phyloP scores from a whole-genome alignment of 2,113 vertebrate genomes.

The Ophthalmolycus amberensis region DNA sequence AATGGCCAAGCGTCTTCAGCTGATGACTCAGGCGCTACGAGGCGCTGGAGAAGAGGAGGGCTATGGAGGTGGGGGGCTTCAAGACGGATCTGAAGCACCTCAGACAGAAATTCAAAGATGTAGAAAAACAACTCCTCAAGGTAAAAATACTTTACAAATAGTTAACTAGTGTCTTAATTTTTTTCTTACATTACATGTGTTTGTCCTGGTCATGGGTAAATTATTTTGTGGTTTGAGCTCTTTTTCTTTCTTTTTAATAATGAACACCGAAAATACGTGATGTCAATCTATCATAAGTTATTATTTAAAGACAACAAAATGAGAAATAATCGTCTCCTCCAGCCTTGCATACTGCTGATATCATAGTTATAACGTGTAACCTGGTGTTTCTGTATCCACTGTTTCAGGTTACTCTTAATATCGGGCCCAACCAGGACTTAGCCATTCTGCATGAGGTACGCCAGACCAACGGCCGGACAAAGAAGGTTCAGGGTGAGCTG shows the following conservation, averaged over 20 bases:
- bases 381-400: background rate
- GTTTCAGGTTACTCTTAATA: conserved; percentile 85
- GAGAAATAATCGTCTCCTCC: background rate
- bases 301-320: conserved; percentile 1
- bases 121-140: conserved; percentile 94
- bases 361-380: background rate
- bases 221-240: background rate
- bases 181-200: background rate
- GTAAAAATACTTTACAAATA: conserved; percentile 71
- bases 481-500: conserved; percentile 91
- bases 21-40: conserved; percentile 92
- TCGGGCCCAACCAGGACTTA: conserved; percentile 91
- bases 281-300: background rate
- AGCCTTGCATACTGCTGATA: background rate
- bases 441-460: conserved; percentile 90
- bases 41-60: conserved; percentile 90
- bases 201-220: background rate
- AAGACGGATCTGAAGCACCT: conserved; percentile 92
- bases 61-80: conserved; percentile 94
- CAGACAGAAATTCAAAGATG: conserved; percentile 90
- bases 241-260: background rate
- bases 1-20: conserved; percentile 90
- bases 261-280: background rate
- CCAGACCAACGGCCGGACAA: conserved; percentile 88
- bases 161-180: background rate